Conservation (phyloP, 2,113 vertebrate genomes). For the Hyperopisus bebe region DNA sequence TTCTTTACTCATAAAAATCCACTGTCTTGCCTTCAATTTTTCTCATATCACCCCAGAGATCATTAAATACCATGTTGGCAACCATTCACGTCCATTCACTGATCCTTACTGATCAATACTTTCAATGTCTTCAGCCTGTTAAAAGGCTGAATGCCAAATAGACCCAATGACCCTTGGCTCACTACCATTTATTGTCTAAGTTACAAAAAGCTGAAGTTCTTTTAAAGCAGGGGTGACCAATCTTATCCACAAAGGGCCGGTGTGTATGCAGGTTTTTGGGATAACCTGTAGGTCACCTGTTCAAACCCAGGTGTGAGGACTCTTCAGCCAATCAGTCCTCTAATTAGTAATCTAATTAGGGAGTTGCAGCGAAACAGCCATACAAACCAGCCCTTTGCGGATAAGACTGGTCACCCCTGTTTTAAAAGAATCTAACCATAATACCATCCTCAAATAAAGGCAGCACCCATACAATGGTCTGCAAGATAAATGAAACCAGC, state of each 20-base stretch:
- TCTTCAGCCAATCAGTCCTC: no score
- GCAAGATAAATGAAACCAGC: background rate
- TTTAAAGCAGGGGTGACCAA: no score
- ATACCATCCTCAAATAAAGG: background rate
- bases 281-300: no score
- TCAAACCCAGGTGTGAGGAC: no score
- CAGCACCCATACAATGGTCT: background rate
- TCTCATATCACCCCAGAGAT: background rate
- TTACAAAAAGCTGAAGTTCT: background rate
- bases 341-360: no score
- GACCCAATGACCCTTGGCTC: background rate
- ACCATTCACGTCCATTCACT: background rate
- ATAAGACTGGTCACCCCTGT: no score
- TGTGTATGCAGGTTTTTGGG: no score
- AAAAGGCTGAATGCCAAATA: background rate
- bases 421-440: background rate
- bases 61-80: background rate
- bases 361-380: no score
- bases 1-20: background rate
- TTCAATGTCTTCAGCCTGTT: background rate
- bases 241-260: no score
- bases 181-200: background rate
- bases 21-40: background rate
- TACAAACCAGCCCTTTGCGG: no score
- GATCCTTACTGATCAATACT: background rate